Percentiles rank a stretch among this genome's conserved stretches.
These are phyloP conservation scores for Ceuthmochares aereus DNA, from an alignment of 2,113 vertebrate species.

Conservation along the genomic window DNA sequence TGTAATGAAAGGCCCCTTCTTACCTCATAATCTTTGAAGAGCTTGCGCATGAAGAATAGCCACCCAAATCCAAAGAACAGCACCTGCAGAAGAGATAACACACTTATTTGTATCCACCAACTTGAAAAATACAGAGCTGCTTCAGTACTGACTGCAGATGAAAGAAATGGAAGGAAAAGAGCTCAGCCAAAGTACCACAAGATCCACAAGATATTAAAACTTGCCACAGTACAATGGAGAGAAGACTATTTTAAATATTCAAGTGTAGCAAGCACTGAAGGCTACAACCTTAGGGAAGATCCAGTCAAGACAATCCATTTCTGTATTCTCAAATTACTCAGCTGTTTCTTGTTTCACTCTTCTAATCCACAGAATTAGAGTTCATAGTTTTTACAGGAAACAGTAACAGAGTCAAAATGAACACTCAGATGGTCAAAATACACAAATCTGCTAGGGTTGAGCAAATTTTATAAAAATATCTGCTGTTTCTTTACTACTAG, in stretches of 20 bases:
- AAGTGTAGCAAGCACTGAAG: neutral
- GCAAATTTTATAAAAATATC: neutral
- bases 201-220: neutral
- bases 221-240: accelerated
- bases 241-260: neutral
- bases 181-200: neutral
- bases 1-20: neutral
- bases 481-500: neutral
- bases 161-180: neutral
- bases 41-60: constrained; percentile 96
- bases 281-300: accelerated
- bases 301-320: neutral
- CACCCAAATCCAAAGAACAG: constrained; percentile 98
- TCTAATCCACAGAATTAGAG: neutral
- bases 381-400: neutral
- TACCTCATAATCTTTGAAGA: constrained; percentile 99
- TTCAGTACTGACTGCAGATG: neutral
- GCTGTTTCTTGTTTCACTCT: neutral
- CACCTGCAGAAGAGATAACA: constrained; percentile 78
- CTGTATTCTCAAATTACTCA: neutral
- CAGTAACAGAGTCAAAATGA: neutral
- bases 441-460: neutral
- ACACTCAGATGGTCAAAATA: neutral
- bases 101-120: neutral
- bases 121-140: neutral